Evolutionary conservation across 35 echinoderm and acorn worm species (phyloP).

Genomic region (Holothuria glaberrima): DNA sequence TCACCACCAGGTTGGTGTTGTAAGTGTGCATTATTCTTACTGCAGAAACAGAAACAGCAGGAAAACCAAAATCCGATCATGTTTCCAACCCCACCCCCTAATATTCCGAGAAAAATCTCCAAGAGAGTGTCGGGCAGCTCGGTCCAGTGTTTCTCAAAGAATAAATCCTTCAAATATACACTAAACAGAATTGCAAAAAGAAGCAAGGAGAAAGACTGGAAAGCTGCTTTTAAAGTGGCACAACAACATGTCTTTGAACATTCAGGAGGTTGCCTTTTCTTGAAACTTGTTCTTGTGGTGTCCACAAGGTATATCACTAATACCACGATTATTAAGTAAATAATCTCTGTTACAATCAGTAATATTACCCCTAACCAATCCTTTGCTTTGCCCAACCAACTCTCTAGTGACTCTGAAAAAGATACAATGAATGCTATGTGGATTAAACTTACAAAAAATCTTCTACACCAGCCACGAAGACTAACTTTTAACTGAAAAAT

Average conservation of each 20-base stretch:
- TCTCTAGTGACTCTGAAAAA: neutral
- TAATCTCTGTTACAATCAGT: neutral
- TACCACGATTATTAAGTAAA: neutral
- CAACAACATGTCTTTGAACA: neutral
- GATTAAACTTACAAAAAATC: neutral
- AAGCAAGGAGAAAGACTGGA: neutral
- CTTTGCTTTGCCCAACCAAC: neutral
- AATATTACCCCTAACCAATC: neutral
- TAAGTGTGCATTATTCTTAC: no score
- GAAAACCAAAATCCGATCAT: slow-evolving; percentile 1
- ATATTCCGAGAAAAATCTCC: neutral
- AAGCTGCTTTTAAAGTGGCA: neutral
- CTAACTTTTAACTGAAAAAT: neutral
- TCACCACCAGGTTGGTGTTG: no score
- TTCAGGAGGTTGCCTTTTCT: neutral
- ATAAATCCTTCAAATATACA: neutral
- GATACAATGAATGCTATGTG: slow-evolving; percentile 4
- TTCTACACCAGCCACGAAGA: neutral
- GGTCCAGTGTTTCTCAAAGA: neutral
- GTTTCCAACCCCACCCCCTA: slow-evolving; percentile 5
- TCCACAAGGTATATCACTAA: neutral
- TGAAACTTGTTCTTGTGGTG: neutral
- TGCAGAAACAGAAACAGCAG: neutral
- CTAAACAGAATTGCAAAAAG: neutral
- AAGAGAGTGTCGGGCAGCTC: neutral